Base-by-base conservation (phyloP, 2,113 vertebrate species). In the Embiotoca jacksoni region DNA sequence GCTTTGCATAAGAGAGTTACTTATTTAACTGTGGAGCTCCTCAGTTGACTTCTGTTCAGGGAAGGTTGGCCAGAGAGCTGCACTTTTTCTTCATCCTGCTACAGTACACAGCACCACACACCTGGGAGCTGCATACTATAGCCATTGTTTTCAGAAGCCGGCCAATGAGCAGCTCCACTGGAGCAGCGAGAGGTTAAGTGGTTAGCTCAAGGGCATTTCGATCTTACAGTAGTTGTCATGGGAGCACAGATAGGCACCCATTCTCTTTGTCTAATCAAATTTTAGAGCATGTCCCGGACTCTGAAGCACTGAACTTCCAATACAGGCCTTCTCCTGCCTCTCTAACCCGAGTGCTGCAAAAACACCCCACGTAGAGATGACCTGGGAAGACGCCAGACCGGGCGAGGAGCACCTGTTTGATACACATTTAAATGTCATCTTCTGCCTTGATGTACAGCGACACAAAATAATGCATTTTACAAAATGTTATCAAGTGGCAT, bases 121-220 rank as follows among this genome's bases (percentile, higher is more conserved):
- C 75, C 54, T 61, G 55, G 55, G 61, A 75, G 54, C 64, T 37
- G 16, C 47, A 41, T 57, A 55, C 23, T 14, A n/a, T 3, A 60
- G 54, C 53, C 62, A 75, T 75, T 81, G 77, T 82, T 85, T 80
- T 82, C 72, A 70, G 54, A 64, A 30, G 47, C 63, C 60, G 72
- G 66, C 72, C 84, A 83, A 84, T 85, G 72, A 90, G 75, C 77
- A 75, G 84, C 81, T 86, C 56, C 79, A 81, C 57, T 79, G 67
- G 37, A 82, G 81, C 84, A 84, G 72, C 23, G 16, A 80, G 76
- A 75, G 78, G 82, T 84, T 86, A 80, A 87, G 76, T 68, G 65
- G 66, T 72, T 61, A 52, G 57, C 73, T 78, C 75, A 87, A 90
- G 86, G 86, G 84, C 88, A 82, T 81, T 74, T 69, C 59, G 2